A percentile compares a stretch with the other conserved stretches of the same genome.
These are phyloP conservation scores for Lophotis ruficrista DNA, from an alignment of 2,113 vertebrate species.

Conservation along the genomic window DNA sequence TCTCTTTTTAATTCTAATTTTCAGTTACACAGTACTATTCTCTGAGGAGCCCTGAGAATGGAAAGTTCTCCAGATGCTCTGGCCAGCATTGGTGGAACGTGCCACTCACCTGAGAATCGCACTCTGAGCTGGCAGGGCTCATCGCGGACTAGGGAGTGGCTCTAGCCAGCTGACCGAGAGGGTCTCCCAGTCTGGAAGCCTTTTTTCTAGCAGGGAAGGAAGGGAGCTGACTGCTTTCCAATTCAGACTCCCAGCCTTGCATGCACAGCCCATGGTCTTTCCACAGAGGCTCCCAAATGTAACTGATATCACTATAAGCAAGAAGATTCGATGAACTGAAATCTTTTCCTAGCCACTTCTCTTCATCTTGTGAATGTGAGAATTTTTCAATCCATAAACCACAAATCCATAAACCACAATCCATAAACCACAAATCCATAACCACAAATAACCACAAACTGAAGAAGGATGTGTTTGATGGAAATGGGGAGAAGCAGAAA, in stretches of 20 bases:
- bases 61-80: neutral
- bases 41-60: neutral
- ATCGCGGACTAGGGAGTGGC: fast-evolving
- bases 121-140: neutral
- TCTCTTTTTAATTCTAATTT: neutral
- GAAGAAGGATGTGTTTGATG: neutral
- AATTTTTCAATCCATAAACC: neutral
- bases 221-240: neutral
- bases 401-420: no score
- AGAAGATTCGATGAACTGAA: neutral
- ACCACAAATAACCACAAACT: neutral
- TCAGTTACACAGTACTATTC: neutral
- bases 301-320: neutral
- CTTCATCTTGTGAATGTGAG: neutral
- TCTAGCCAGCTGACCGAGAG: neutral
- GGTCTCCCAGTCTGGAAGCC: neutral
- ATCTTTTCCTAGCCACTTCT: neutral
- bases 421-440: neutral
- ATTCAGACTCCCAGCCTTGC: neutral
- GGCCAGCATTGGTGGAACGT: neutral
- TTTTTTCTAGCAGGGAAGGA: neutral
- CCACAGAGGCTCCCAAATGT: neutral
- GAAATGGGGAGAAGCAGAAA: neutral
- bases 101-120: neutral
- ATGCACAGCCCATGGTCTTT: neutral